Evolutionary conservation across 1,140 invertebrate genomes (phyloP).

Genomic region (Bombus sibiricus): DNA sequence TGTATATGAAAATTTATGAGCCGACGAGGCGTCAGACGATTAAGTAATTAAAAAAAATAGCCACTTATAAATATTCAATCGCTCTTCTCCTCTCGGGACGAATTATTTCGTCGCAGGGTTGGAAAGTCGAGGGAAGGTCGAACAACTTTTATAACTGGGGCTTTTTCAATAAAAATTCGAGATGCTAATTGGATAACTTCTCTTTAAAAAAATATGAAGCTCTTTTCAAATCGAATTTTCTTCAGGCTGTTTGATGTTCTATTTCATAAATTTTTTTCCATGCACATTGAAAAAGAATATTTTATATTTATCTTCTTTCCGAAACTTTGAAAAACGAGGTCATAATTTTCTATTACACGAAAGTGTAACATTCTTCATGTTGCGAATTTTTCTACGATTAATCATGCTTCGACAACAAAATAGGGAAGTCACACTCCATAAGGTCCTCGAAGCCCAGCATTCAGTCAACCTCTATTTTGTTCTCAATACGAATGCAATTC

Average conservation of each 20-base stretch:
- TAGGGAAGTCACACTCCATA: not conserved
- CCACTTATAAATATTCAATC: slow-evolving; percentile 38
- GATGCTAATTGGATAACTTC: not conserved
- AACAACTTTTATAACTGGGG: not conserved
- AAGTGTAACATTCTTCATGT: not conserved
- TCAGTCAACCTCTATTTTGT: not conserved
- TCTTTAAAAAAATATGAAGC: not conserved
- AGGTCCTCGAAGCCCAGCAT: too few relatives aligned
- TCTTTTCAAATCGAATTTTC: not conserved
- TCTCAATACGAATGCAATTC: slow-evolving; percentile 4
- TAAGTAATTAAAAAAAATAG: slow-evolving; percentile 32
- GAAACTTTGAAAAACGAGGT: not conserved
- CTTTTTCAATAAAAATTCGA: not conserved
- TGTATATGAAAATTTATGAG: slow-evolving; percentile 29
- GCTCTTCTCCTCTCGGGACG: not conserved
- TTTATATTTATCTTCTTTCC: not conserved
- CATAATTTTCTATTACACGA: too few relatives aligned
- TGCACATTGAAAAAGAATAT: not conserved
- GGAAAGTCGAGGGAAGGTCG: not conserved
- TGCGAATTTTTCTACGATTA: not conserved
- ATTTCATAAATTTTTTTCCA: not conserved
- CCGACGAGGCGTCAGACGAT: not conserved
- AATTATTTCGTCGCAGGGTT: not conserved
- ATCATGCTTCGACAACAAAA: not conserved
- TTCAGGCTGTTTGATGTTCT: not conserved